Evolutionary conservation across 1,140 invertebrate genomes (phyloP), one percentile per base, ranked within the genome.

Genomic region (Drosophila elegans): DNA sequence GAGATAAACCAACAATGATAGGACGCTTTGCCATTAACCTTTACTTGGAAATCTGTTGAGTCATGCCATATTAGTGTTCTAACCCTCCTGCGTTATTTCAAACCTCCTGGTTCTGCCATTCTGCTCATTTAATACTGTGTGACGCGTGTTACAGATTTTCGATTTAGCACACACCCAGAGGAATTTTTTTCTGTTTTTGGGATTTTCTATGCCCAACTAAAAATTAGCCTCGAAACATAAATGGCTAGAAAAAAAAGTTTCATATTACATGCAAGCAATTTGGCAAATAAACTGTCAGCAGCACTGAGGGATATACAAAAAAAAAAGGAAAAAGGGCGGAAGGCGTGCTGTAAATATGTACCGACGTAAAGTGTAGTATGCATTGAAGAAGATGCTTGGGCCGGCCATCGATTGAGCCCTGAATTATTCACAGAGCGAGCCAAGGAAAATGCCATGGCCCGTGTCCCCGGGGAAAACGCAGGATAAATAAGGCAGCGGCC

Each of bases 271-370:
- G 56, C 83, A 78, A 88, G 83, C 84, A 88, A 88, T 88, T 88
- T 88, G 83, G 57, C 83, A 89, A 88, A 88, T 88, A 88, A 88
- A 88, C 84, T 89, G 83, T 88, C 83, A 89, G 83, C 84, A 80
- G 78, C 66, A 62, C 56, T 46, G 56, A 36, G 41, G 45, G 44
- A 51, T 52, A 59, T 39, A 42, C 29, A 36, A 46, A 49, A 41
- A 29, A 29, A 41, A 29, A n/a, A n/a, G n/a, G 39, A 5, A 6
- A 32, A n/a, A 6, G 53, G 44, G 16, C 29, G 44, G 44, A 21
- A 21, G 45, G 25, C 10, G 34, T 32, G 39, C 32, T n/a, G n/a
- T 32, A 5, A n/a, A 21, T 36, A 38, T 29, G 9, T 61, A 4
- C 6, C 29, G 29, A 6, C 5, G 29, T 13, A 46, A 21, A 6